Percentiles rank a stretch among this genome's conserved stretches.
These are phyloP conservation scores for Stichopus chloronotus DNA, from an alignment of 35 echinoderm and acorn worm genomes.

Conservation along the genomic window DNA sequence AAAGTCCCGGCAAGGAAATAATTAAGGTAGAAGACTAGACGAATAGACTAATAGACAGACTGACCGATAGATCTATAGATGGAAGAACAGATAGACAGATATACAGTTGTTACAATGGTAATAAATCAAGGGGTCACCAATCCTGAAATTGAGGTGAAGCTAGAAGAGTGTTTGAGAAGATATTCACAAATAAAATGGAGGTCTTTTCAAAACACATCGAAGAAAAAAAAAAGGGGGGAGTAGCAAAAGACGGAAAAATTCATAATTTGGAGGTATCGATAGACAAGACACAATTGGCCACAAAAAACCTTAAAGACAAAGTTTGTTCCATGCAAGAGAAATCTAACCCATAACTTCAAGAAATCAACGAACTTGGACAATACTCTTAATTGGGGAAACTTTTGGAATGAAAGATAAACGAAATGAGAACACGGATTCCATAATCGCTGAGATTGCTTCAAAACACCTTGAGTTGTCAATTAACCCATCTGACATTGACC, in stretches of 20 bases:
- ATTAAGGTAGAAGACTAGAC: too few relatives aligned
- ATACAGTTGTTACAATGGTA: too few relatives aligned
- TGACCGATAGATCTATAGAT: too few relatives aligned
- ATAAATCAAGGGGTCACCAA: too few relatives aligned
- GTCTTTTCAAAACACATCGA: too few relatives aligned
- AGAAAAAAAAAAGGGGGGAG: too few relatives aligned
- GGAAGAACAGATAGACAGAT: too few relatives aligned
- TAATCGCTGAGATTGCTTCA: slow-evolving; percentile 20
- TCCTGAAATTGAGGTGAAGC: neutral
- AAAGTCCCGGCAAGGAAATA: too few relatives aligned
- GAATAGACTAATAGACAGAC: too few relatives aligned
- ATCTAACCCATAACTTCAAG: neutral
- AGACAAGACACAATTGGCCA: slow-evolving; percentile 14
- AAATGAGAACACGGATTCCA: slow-evolving; percentile 18
- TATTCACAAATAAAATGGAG: neutral
- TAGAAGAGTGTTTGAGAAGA: neutral
- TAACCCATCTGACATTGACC: slow-evolving; percentile 19
- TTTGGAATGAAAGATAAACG: slow-evolving; percentile 45
- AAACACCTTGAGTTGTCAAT: neutral
- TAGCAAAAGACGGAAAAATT: neutral
- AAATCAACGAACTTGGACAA: slow-evolving; percentile 38
- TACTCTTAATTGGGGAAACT: neutral
- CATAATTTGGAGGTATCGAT: neutral
- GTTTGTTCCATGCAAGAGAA: neutral
- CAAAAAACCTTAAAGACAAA: neutral